Conservation (phyloP, 2,888 invertebrate genomes). For the Hedya salicella region DNA sequence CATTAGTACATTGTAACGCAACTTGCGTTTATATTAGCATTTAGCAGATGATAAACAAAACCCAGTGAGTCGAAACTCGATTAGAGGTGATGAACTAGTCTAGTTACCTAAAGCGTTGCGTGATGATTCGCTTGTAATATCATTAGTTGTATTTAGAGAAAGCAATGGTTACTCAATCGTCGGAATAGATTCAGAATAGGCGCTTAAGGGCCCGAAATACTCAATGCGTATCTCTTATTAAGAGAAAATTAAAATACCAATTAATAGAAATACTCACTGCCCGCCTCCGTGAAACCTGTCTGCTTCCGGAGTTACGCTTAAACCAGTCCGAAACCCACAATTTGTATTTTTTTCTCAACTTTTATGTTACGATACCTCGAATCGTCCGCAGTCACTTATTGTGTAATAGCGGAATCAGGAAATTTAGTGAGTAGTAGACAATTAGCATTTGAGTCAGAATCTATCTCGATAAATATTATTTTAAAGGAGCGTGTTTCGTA, state of each 20-base stretch:
- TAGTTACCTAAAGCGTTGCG: conserved; percentile 76
- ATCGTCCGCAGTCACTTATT: conserved; percentile 52
- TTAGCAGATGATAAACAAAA: conserved; percentile 36
- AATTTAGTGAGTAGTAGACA: conserved; percentile 48
- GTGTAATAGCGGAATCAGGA: conserved; percentile 53
- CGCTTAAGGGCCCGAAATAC: conserved; percentile 48
- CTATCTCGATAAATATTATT: conserved; percentile 31
- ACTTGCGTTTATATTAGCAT: conserved; percentile 10
- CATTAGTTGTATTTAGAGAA: conserved; percentile 74
- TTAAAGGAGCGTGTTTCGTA: background rate
- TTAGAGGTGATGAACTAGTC: conserved; percentile 44
- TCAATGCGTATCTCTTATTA: conserved; percentile 61
- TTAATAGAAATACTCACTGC: conserved; percentile 67
- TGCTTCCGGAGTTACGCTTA: conserved; percentile 81
- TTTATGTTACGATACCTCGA: conserved; percentile 54
- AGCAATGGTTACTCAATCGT: conserved; percentile 73
- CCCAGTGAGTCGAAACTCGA: conserved; percentile 45
- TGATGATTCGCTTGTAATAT: conserved; percentile 69
- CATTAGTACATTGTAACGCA: conserved; percentile 25
- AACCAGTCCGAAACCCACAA: conserved; percentile 66
- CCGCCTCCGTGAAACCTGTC: conserved; percentile 71
- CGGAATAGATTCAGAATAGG: conserved; percentile 63
- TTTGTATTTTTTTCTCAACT: conserved; percentile 62
- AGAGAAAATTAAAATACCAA: conserved; percentile 76
- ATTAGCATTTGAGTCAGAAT: conserved; percentile 2